Evolutionary conservation across 2,888 invertebrate genomes (phyloP).

Genomic region (Lomographa bimaculata): DNA sequence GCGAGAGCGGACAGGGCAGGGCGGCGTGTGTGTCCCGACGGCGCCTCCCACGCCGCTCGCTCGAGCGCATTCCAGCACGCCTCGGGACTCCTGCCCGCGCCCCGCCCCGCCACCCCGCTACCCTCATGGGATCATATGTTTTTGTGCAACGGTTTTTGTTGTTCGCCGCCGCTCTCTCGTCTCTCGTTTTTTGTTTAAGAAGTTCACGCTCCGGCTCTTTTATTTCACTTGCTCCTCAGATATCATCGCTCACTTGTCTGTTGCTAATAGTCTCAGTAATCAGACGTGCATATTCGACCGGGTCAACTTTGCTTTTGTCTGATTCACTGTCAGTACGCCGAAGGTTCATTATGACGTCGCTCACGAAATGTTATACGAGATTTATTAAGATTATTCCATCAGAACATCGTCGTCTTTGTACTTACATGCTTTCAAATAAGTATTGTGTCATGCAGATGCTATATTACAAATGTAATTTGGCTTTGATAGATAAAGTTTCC

Average conservation of each 20-base stretch:
- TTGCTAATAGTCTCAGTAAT: conserved; percentile 16
- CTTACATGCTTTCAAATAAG: no score
- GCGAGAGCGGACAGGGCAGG: conserved; percentile 41
- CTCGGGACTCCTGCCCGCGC: conserved; percentile 63
- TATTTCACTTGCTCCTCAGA: conserved; percentile 69
- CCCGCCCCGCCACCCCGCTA: conserved; percentile 49
- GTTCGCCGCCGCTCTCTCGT: conserved; percentile 77
- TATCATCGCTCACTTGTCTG: conserved; percentile 54
- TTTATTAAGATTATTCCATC: no score
- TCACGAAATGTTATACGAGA: no score
- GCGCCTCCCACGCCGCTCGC: conserved; percentile 82
- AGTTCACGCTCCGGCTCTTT: conserved; percentile 79
- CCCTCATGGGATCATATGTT: conserved; percentile 83
- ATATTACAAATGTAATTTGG: no score
- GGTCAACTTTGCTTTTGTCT: no score
- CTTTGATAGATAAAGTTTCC: no score
- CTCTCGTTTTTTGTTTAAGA: conserved; percentile 71
- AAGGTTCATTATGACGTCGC: no score
- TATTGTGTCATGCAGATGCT: no score
- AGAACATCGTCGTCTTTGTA: no score
- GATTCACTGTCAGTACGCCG: no score
- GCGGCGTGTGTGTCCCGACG: conserved; percentile 68
- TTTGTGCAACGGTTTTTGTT: conserved; percentile 84
- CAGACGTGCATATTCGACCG: conserved; percentile 2
- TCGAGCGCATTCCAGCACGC: conserved; percentile 82